Evolutionary conservation across 2,113 vertebrate genomes (phyloP), one percentile per base, ranked within the genome.

Genomic region (Pomatorhinus ruficollis): DNA sequence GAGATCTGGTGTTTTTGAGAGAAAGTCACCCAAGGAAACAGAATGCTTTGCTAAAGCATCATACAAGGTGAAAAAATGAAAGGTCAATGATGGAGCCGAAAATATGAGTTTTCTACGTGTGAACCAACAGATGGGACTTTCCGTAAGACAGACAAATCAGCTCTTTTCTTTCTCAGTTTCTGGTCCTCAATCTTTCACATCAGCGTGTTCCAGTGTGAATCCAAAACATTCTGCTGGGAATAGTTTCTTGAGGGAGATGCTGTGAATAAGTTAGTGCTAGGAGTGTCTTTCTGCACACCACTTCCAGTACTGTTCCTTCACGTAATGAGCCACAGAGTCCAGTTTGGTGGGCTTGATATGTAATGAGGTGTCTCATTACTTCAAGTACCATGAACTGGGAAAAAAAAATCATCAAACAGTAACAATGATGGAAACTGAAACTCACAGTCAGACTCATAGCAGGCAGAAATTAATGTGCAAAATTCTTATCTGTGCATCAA

Each of bases 101-200:
- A 77, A 25, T 31, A 88, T 5, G 8, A 54, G 15, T 37, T 80
- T 83, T 74, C 9, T 19, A 4, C 17, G 3, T 45, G 12, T 39
- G 15, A 83, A 37, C 2, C 0, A 0, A 12, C 9, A 69, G n/a
- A 40, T 3, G 3, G 9, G 7, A 45, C 14, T 3, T 0, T 3
- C 40, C 65, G 27, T 27, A 45, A 35, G 10, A 54, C 12, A 45
- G 50, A 56, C 2, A 52, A 22, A 31, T n/a, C 28, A 68, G 5
- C 11, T 75, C 12, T 3, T 50, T 60, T 54, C 15, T 56, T 65
- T 85, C 14, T 42, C 15, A 16, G 8, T 59, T 84, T 80, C 27
- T 83, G 16, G 2, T 47, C 7, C 3, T 30, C 8, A 4, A 0
- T 40, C 20, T 85, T 85, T 35, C 28, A 78, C 6, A 61, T 2